Conservation (phyloP, 2,797 vertebrate genomes). For the Chrysocyon brachyurus region DNA sequence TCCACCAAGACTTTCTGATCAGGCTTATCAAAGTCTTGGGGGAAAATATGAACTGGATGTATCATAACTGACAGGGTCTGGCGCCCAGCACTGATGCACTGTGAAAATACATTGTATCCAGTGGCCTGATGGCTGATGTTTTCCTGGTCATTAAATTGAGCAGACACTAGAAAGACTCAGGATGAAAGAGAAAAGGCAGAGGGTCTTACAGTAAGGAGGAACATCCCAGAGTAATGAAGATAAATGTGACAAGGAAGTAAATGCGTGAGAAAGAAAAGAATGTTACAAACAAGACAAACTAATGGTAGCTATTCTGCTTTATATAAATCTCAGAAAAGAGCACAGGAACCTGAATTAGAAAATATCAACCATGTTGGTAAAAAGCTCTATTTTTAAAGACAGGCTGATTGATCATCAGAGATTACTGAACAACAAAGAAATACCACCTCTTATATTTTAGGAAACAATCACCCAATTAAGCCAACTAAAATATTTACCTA, state of each 20-base stretch:
- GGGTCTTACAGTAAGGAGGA: not conserved
- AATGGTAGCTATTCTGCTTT: not conserved
- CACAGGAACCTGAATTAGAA: not conserved
- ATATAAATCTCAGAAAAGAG: not conserved
- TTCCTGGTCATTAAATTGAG: slow-evolving; percentile 60
- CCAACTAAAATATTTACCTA: slow-evolving; percentile 43
- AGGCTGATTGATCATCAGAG: not conserved
- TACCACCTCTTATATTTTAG: not conserved
- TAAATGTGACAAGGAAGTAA: not conserved
- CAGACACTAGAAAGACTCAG: slow-evolving; percentile 6
- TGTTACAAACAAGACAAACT: not conserved
- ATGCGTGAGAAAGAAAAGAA: not conserved
- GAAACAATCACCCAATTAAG: slow-evolving; percentile 47
- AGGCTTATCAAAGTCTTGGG: slow-evolving; percentile 55
- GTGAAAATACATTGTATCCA: slow-evolving; percentile 76
- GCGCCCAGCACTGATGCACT: slow-evolving; percentile 68
- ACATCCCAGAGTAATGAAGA: not conserved
- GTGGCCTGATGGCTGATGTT: not conserved
- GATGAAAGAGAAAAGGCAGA: not conserved
- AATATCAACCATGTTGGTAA: not conserved
- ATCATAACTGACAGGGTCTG: slow-evolving; percentile 60
- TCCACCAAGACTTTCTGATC: slow-evolving; percentile 69
- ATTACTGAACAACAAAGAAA: slow-evolving; percentile 39
- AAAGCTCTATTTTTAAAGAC: slow-evolving; percentile 60
- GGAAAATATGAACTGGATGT: slow-evolving; percentile 72